Conservation (phyloP, 2,113 vertebrate species). For the Circaetus gallicus region DNA sequence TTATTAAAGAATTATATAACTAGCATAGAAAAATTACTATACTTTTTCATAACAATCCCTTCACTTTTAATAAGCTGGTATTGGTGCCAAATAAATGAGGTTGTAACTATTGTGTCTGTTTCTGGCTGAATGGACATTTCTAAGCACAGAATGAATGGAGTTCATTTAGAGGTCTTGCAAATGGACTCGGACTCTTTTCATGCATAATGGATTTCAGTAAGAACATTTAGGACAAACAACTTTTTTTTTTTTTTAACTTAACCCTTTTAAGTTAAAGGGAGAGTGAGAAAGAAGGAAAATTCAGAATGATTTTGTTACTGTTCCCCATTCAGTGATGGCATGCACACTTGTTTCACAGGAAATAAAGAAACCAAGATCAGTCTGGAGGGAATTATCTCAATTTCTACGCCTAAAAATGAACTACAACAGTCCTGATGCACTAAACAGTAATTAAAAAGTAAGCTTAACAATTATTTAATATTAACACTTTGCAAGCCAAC, state of each 20-base stretch:
- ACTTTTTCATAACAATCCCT: conserved; percentile 47
- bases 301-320: not conserved
- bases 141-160: conserved; percentile 87
- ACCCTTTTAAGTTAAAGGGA: not conserved
- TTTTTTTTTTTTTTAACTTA: conserved; percentile 18
- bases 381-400: not conserved
- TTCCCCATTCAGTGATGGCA: not conserved
- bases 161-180: conserved; percentile 84
- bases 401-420: not conserved
- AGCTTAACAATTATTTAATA: not conserved
- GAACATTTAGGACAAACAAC: conserved; percentile 76
- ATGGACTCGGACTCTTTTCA: conserved; percentile 78
- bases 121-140: conserved; percentile 76
- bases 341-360: not conserved
- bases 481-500: not conserved
- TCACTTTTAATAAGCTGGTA: conserved; percentile 60
- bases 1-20: conserved; percentile 59
- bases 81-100: conserved; percentile 68
- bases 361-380: not conserved
- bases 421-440: not conserved
- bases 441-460: not conserved
- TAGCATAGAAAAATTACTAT: conserved; percentile 24
- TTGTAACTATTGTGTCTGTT: conserved; percentile 74
- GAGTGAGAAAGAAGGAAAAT: not conserved
- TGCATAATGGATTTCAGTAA: conserved; percentile 76